Evolutionary conservation across 2,797 vertebrate genomes (phyloP), one percentile per base, ranked within the genome.

Genomic region (Sternarchorhynchus goeldii): DNA sequence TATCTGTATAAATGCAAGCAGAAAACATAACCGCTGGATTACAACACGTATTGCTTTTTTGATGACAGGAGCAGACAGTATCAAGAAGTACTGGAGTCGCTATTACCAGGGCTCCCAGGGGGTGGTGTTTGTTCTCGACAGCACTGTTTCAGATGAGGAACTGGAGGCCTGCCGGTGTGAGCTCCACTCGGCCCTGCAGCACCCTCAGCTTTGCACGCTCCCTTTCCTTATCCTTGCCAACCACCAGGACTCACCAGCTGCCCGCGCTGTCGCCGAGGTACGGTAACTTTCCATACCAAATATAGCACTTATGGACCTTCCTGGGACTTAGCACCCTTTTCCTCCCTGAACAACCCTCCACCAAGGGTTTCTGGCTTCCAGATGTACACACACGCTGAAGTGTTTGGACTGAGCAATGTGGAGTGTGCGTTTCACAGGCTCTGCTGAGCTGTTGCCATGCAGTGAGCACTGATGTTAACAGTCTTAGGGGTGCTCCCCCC

Each of bases 31-130:
- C 50, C 20, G 14, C 25, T 50, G 21, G 45, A 5, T 71, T 21
- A 41, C 29, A 62, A 31, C 34, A 55, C 21, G 32, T 20, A 45
- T 62, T 18, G 34, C 56, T 77, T 56, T 25, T 45, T 64, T 68
- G 7, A 71, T 31, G 58, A 78, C 91, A 99, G 98, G 98, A 60
- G 95, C 97, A 55, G 95, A 97, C 87, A 95, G 93, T 88, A 99
- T 99, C 91, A 96, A 98, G 90, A 99, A 99, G 86, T 99, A 99
- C 81, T 99, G 98, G 98, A 97, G 97, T 87, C 96, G 97, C 85
- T 99, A 99, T 92, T 99, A 99, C 93, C 98, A 99, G 91, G 97
- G 98, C 81, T 99, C 97, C 66, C 97, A 99, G 92, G 97, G 97
- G 29, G 97, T 99, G 81, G 93, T 99, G 89, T 99, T 99, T 79